Evolutionary conservation across 2,888 invertebrate genomes (phyloP), one percentile per base, ranked within the genome.

Genomic region (Drosophila seclusa): DNA sequence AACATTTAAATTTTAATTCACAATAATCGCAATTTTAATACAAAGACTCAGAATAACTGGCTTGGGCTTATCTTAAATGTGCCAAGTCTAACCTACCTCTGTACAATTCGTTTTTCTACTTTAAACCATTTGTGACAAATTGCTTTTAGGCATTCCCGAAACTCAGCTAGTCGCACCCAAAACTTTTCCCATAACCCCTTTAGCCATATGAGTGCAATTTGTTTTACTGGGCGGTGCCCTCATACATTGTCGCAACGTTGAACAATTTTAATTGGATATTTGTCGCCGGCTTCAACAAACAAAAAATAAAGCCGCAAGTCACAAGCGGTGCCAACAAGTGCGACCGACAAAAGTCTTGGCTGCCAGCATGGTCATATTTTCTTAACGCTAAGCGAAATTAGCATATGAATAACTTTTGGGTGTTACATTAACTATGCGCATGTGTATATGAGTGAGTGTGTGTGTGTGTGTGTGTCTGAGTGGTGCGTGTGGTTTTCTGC

Each of bases 191-290:
- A 61, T 49, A 53, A 7, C 52, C 57, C 42, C 52, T 40, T 60
- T 61, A 49, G 50, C 45, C 74, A 67, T 38, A 27, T 67, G 76
- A 53, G 45, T 32, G 50, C 55, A 38, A 38, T 55, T 55, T 55
- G 16, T 21, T 62, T 34, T 24, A 2, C 27, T 34, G 48, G 57
- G 52, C 54, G 59, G 27, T 59, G 42, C 31, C 45, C 58, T 52
- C 13, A 10, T 38, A 80, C 78, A 77, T 77, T 86, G 82, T 82
- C 76, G 84, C 74, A 61, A 85, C 69, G 75, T 63, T 80, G 69
- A 85, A 65, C 73, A 80, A 82, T 85, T 82, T 85, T 85, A 87
- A 85, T 85, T 85, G 85, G 85, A 87, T 82, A 85, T 87, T 82
- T 82, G 85, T 74, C 65, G 76, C 70, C 55, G 72, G 55, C 70